A percentile compares a stretch with the other conserved stretches of the same genome.
phyloP scores from a whole-genome alignment of 1,140 invertebrate genomes.

The Drosophila nasuta region DNA sequence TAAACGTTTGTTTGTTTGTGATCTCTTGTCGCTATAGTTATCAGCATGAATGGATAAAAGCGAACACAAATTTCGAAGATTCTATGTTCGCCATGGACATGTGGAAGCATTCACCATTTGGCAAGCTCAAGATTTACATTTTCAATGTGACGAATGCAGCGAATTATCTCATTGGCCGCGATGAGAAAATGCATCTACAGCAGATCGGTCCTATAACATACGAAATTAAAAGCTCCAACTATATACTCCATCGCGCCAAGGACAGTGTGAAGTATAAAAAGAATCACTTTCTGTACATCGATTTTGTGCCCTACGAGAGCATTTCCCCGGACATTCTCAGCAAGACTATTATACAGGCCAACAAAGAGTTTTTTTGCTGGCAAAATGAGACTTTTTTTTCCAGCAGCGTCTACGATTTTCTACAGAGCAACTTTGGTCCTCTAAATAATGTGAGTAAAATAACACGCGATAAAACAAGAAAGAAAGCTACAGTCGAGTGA shows the following conservation, averaged over 20 bases:
- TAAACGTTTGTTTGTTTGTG: constrained; percentile 48
- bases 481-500: no score
- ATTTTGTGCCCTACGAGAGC: constrained; percentile 86
- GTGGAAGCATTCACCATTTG: constrained; percentile 87
- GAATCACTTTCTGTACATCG: constrained; percentile 85
- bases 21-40: constrained; percentile 52
- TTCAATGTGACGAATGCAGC: constrained; percentile 89
- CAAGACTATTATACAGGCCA: constrained; percentile 86
- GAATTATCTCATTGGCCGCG: constrained; percentile 86
- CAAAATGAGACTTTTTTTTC: no score
- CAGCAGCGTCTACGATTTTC: constrained; percentile 38
- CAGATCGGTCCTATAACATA: constrained; percentile 89
- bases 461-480: no score
- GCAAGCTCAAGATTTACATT: constrained; percentile 86
- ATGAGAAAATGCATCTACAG: constrained; percentile 86
- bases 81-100: constrained; percentile 88
- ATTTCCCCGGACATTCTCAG: constrained; percentile 87
- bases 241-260: constrained; percentile 87
- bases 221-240: constrained; percentile 72
- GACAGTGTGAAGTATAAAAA: constrained; percentile 87
- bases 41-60: constrained; percentile 61
- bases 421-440: constrained; percentile 87
- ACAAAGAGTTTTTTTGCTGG: no score
- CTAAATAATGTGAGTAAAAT: constrained; percentile 85
- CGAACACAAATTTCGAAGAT: constrained; percentile 87